Base-by-base conservation (phyloP, 2,888 invertebrate species). In the Lithophane ornitopus region DNA sequence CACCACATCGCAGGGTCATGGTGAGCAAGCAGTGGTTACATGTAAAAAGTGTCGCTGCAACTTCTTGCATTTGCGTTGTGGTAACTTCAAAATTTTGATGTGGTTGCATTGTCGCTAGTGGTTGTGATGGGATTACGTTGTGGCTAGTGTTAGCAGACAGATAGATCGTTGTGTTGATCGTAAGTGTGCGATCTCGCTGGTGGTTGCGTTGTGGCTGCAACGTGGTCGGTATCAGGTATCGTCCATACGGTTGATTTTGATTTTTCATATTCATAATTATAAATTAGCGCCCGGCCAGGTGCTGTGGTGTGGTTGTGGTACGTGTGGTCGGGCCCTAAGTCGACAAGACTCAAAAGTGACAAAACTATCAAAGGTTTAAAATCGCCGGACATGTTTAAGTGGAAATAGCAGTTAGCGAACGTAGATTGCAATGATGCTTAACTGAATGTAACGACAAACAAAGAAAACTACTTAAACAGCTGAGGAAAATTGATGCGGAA, bases 391-490 rank as follows among this genome's bases (percentile, higher is more conserved):
- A 44, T n/a, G 2, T 12, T 9, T 78, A 78, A 28, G 54, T 78
- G 54, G 26, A 56, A 54, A 75, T 16, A 7, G 6, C 52, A 46
- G 16, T 56, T 26, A 0, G 14, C 78, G 34, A 52, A 44, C 59
- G 8, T 54, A 77, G 22, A 39, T 7, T 16, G 22, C 52, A 77
- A 54, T 44, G 28, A 16, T 8, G 41, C 16, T 77, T 77, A 46
- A 62, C 22, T 62, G 44, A 4, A 52, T 22, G 28, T 26, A 52
- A 26, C 16, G 41, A 28, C 41, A 16, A 54, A 75, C 66, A 77
- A 44, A n/a, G 39, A 39, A 78, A 78, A 46, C 16, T 56, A 78
- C 66, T 56, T 65, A 16, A 14, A 56, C 2, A 26, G 19, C 22
- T 39, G 12, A 26, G 12, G 52, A 12, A 56, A 76, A 26, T 61